Conservation (phyloP, 2,888 invertebrate genomes). For the Orthosia gothica region DNA sequence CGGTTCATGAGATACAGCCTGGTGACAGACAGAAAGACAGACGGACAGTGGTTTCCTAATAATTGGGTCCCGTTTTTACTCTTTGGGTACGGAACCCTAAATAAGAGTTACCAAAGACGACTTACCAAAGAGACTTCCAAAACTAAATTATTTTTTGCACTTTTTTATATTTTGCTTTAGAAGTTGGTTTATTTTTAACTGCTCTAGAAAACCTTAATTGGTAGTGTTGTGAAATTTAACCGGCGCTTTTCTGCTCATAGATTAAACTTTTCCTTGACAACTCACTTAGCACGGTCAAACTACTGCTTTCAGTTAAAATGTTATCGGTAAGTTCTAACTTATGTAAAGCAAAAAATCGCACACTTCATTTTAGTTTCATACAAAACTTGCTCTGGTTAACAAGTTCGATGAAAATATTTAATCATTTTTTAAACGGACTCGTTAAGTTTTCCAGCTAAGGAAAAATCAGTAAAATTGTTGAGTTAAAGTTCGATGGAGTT, state of each 20-base stretch:
- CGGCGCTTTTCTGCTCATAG: conserved; percentile 58
- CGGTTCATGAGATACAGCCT: no score
- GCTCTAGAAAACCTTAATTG: conserved; percentile 33
- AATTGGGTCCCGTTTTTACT: no score
- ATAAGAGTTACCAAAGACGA: no score
- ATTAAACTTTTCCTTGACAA: conserved; percentile 72
- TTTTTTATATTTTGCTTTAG: no score
- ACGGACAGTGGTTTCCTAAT: no score
- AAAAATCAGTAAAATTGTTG: neutral
- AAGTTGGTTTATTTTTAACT: no score
- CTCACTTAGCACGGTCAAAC: conserved; percentile 71
- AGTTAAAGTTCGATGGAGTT: neutral
- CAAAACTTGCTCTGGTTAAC: conserved; percentile 53
- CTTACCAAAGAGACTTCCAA: no score
- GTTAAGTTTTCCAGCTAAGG: conserved; percentile 9
- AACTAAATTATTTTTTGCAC: no score
- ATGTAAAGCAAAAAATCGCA: conserved; percentile 58
- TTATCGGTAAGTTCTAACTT: conserved; percentile 64
- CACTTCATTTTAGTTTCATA: conserved; percentile 62
- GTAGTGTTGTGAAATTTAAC: conserved; percentile 66
- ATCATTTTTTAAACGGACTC: neutral
- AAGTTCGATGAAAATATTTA: conserved; percentile 51
- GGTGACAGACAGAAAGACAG: no score
- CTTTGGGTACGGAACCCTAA: no score
- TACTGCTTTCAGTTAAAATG: conserved; percentile 71